Evolutionary conservation across 2,888 invertebrate genomes (phyloP), one percentile per base, ranked within the genome.

Genomic region (Philaethria dido): DNA sequence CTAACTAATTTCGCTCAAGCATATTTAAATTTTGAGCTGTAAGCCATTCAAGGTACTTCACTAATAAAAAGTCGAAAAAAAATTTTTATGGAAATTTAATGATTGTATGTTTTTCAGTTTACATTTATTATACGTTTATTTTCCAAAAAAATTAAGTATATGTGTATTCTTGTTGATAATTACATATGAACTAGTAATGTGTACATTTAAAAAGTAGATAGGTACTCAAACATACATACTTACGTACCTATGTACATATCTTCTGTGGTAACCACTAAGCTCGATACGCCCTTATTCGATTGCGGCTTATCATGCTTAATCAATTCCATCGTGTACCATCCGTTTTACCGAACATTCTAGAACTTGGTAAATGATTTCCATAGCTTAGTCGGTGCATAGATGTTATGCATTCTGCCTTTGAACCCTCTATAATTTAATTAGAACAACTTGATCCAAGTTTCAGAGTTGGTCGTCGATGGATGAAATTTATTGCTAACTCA

Each of bases 351-450:
- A 50, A 29, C 59, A 50, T 60, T 65, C 65, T 68, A 61, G 74
- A 83, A 82, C 78, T 83, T 78, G 74, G 77, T 83, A 79, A 84
- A 83, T 81, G 75, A 85, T 87, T 85, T 85, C 82, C 85, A 83
- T 81, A 82, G 80, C 76, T 76, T 77, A 78, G 77, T 78, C 78
- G 73, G 77, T 72, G 77, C 76, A 76, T 78, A 75, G 78, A 74
- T 75, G 82, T 84, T 86, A 85, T 87, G 85, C 87, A 84, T 85
- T 88, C 80, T 79, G 86, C 84, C 87, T 91, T 89, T 88, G 89
- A 88, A 85, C 85, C 76, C 79, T 82, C 85, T 81, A 84, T 90
- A 90, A 91, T 87, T 88, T 85, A 87, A 91, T 91, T 88, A 87
- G 79, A 81, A 78, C 84, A 78, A 80, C 75, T 75, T 76, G 72